These are phyloP conservation scores for Metallyticus violacea DNA, from an alignment of 2,888 invertebrate species.

Conservation along the genomic window DNA sequence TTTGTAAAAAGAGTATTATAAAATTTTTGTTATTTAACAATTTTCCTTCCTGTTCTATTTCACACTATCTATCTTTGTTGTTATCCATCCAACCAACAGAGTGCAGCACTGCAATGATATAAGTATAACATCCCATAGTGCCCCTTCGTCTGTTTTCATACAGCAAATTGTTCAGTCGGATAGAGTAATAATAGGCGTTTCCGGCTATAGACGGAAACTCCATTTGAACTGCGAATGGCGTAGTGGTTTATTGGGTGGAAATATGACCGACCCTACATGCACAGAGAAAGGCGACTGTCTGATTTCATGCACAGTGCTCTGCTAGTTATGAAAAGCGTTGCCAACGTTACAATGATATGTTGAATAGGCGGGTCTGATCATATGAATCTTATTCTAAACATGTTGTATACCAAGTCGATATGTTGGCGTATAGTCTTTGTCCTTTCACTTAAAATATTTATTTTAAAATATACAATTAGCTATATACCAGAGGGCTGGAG, in stretches of 20 bases:
- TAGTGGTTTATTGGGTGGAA: constrained; percentile 15
- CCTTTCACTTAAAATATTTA: no score
- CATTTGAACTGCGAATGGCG: neutral
- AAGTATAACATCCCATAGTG: neutral
- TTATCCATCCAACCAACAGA: neutral
- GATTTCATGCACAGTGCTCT: neutral
- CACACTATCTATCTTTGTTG: no score
- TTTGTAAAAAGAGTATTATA: no score
- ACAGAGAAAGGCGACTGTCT: neutral
- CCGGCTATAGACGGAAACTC: constrained; percentile 5
- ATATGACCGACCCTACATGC: neutral
- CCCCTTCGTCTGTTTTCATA: neutral
- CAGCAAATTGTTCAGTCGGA: neutral
- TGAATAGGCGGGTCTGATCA: no score
- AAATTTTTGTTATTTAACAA: no score
- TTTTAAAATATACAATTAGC: no score
- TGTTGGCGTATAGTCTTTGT: no score
- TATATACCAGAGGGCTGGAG: no score
- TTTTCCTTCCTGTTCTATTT: no score
- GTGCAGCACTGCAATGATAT: neutral
- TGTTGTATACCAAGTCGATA: no score
- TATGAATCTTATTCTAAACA: no score
- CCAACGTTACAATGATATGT: neutral
- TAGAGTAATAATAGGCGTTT: neutral
- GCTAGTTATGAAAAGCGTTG: neutral